Percentiles rank a stretch among this genome's conserved stretches.
Conservation (phyloP, 2,113 vertebrate species). For the Isichthys henryi region DNA sequence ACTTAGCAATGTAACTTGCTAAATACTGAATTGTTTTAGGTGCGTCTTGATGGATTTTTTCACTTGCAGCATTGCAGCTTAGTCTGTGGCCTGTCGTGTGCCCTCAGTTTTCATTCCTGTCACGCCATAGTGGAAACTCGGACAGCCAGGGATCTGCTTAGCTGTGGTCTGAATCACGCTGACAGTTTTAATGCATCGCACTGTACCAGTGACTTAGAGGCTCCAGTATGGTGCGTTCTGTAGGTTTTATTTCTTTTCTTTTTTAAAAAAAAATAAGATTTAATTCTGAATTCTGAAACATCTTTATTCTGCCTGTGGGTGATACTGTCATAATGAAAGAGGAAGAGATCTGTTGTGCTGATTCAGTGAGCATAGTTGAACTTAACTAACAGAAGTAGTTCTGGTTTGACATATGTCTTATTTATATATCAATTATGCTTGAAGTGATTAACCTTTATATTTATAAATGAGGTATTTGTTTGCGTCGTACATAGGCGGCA, state of each 20-base stretch:
- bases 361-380: background rate
- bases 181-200: background rate
- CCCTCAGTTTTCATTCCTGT: background rate
- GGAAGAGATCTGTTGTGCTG: background rate
- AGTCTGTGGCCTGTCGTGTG: background rate
- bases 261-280: background rate
- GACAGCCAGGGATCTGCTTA: background rate
- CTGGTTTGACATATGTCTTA: background rate
- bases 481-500: background rate
- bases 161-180: background rate
- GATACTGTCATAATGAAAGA: background rate
- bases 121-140: background rate
- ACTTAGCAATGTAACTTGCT: background rate
- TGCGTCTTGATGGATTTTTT: background rate
- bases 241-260: background rate
- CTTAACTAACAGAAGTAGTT: background rate
- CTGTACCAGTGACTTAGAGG: background rate
- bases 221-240: background rate
- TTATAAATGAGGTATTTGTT: background rate
- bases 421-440: background rate
- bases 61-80: background rate
- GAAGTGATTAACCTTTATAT: background rate
- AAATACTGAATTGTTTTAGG: background rate
- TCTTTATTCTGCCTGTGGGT: background rate
- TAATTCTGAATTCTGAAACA: background rate